phyloP scores from a whole-genome alignment of 2,797 vertebrate genomes.

The Monodelphis domestica region DNA sequence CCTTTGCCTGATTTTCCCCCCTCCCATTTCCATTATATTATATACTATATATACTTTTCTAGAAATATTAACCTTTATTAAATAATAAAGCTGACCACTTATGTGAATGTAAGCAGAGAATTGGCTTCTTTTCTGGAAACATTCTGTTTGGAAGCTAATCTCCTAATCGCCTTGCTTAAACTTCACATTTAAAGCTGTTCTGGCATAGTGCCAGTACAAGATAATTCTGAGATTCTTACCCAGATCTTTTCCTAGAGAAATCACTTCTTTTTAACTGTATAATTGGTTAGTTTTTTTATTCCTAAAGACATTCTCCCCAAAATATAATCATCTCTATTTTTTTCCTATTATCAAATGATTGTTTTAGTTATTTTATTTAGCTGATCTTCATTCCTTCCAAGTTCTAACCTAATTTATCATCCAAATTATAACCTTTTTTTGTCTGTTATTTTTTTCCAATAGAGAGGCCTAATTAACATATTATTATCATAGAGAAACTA shows the following conservation, averaged over 20 bases:
- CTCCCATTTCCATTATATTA: slow-evolving; percentile 34
- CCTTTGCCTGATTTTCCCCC: slow-evolving; percentile 33
- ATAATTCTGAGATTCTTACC: slow-evolving; percentile 7
- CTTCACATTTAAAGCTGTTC: neutral
- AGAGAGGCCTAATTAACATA: neutral
- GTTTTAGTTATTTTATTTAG: slow-evolving; percentile 49
- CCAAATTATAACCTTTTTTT: slow-evolving; percentile 15
- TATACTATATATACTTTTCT: slow-evolving; percentile 26
- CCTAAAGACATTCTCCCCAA: neutral
- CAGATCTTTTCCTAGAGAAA: slow-evolving; percentile 39
- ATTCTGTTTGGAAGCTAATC: neutral
- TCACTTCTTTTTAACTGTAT: slow-evolving; percentile 35
- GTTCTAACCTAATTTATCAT: slow-evolving; percentile 16
- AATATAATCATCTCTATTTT: slow-evolving; percentile 37
- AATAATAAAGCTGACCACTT: slow-evolving; percentile 6
- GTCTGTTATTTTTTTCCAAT: neutral
- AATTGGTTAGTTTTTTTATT: slow-evolving; percentile 15
- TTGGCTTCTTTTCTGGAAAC: slow-evolving; percentile 10
- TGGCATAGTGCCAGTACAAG: neutral
- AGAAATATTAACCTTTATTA: slow-evolving; percentile 26
- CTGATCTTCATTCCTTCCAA: slow-evolving; percentile 35
- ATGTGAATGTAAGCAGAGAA: slow-evolving; percentile 39
- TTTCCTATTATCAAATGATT: slow-evolving; percentile 27
- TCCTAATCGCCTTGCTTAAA: neutral
- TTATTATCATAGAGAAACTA: neutral